Conservation (phyloP, 2,888 invertebrate species). For the Rotaria sp. region DNA sequence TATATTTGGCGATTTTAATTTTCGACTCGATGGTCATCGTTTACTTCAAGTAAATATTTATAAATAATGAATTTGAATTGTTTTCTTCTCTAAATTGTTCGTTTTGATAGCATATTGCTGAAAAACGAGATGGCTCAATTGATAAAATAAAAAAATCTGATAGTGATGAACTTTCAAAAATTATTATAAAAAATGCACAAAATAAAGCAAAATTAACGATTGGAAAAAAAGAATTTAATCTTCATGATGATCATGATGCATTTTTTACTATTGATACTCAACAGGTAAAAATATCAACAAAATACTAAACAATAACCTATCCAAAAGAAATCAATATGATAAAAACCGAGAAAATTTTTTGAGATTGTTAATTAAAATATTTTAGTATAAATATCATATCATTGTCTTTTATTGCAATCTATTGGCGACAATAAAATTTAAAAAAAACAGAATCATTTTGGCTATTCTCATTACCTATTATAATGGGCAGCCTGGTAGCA, state of each 20-base stretch:
- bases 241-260: background rate
- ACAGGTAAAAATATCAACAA: background rate
- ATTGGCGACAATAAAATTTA: no score
- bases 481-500: no score
- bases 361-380: no score
- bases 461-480: no score
- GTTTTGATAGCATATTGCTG: conserved; percentile 30
- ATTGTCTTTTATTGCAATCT: no score
- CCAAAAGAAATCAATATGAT: no score
- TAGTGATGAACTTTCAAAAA: background rate
- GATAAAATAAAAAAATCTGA: background rate
- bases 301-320: no score
- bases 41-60: conserved; percentile 63
- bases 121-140: conserved; percentile 1
- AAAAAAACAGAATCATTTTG: no score
- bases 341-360: no score
- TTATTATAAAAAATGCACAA: conserved; percentile 9
- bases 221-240: conserved; percentile 19
- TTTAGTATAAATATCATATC: no score
- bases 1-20: conserved; percentile 98
- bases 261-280: background rate
- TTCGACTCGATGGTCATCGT: conserved; percentile 80
- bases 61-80: background rate
- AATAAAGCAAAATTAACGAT: background rate
- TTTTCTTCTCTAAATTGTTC: background rate